Evolutionary conservation across 2,888 invertebrate species (phyloP).

Genomic region (Serripes groenlandicus): DNA sequence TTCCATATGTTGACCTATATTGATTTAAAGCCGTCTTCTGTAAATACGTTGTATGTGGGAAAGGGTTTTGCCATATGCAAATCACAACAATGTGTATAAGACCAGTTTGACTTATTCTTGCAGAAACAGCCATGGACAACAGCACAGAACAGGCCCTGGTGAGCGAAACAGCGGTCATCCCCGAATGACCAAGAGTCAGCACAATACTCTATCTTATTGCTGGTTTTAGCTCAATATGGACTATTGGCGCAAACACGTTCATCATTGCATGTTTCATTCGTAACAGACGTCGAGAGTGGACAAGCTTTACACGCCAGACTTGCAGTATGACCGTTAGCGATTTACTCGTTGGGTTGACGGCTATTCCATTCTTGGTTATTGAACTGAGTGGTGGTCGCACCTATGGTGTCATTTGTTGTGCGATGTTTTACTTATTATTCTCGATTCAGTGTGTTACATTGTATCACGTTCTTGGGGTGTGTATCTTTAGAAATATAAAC

Average conservation of each 20-base stretch:
- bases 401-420: not conserved
- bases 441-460: slow-evolving; percentile 4
- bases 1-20: too few relatives aligned
- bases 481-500: not conserved
- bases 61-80: too few relatives aligned
- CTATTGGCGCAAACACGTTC: not conserved
- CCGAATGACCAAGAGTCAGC: too few relatives aligned
- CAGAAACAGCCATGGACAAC: too few relatives aligned
- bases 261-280: not conserved
- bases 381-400: not conserved
- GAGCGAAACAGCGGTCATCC: too few relatives aligned
- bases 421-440: not conserved
- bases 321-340: slow-evolving; percentile 16
- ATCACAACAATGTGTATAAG: too few relatives aligned
- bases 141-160: too few relatives aligned
- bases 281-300: not conserved
- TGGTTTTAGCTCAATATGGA: too few relatives aligned
- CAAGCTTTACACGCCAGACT: not conserved
- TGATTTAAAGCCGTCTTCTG: too few relatives aligned
- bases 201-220: too few relatives aligned
- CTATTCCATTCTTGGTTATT: not conserved
- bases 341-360: not conserved
- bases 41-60: too few relatives aligned
- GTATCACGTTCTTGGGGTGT: not conserved
- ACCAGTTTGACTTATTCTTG: too few relatives aligned